Evolutionary conservation across 2,888 invertebrate species (phyloP).

Genomic region (Dryocosmus kuriphilus): DNA sequence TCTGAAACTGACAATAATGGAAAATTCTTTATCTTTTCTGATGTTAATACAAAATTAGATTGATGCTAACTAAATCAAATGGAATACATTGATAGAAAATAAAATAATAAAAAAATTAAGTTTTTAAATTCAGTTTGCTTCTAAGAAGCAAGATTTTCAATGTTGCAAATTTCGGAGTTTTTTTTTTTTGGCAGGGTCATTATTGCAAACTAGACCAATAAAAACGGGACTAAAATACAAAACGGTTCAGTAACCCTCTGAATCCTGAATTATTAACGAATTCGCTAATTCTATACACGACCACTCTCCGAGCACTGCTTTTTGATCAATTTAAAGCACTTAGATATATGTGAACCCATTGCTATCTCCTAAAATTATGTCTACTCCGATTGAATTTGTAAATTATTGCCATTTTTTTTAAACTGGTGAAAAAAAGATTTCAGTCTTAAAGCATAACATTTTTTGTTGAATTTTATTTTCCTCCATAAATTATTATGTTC

Average conservation of each 20-base stretch:
- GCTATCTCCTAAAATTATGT: conserved; percentile 37
- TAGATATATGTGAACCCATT: conserved; percentile 51
- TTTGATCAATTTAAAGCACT: conserved; percentile 63
- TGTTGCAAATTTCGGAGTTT: background rate
- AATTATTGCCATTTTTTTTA: conserved; percentile 29
- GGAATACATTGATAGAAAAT: background rate
- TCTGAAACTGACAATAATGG: background rate
- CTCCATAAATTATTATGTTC: too few species aligned
- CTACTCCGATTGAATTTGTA: conserved; percentile 6
- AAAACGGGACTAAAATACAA: conserved; percentile 62
- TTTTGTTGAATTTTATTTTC: background rate
- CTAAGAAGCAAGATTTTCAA: background rate
- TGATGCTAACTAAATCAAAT: background rate
- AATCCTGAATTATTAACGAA: conserved; percentile 55
- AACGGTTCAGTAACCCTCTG: conserved; percentile 54
- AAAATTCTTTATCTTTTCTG: background rate
- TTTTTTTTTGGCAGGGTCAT: conserved; percentile 19
- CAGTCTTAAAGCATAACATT: background rate
- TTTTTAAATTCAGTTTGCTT: background rate
- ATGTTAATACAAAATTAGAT: background rate
- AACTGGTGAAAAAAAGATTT: conserved; percentile 1
- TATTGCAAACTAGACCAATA: conserved; percentile 59
- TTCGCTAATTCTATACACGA: conserved; percentile 58
- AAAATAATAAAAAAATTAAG: background rate
- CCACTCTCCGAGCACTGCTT: conserved; percentile 60